phyloP scores from a whole-genome alignment of 37 sponge, comb jelly and placozoan species.

The Aplysina aerophoba region DNA sequence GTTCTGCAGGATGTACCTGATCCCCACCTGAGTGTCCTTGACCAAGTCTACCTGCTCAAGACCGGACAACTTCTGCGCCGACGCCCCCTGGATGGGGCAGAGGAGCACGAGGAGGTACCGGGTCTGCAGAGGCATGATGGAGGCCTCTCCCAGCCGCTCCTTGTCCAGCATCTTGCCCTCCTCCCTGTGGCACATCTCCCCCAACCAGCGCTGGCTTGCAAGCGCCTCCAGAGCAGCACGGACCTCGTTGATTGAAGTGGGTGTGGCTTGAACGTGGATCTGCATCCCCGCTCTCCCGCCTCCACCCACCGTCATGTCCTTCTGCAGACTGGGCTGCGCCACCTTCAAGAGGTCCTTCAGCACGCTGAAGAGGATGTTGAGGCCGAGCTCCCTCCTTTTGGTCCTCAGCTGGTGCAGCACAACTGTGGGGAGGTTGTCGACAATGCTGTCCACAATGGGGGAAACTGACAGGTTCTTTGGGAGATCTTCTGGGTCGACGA shows the following conservation, averaged over 20 bases:
- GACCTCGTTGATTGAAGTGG: slow-evolving; percentile 30
- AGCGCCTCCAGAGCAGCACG: slow-evolving; percentile 51
- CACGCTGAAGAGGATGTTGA: slow-evolving; percentile 46
- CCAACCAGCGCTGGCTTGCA: slow-evolving; percentile 81
- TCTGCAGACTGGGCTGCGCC: slow-evolving; percentile 31
- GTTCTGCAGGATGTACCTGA: slow-evolving; percentile 57
- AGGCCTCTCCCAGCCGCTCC: slow-evolving; percentile 71
- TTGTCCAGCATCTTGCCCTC: slow-evolving; percentile 57
- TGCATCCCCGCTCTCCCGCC: slow-evolving; percentile 57
- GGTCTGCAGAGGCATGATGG: slow-evolving; percentile 53
- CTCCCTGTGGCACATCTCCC: slow-evolving; percentile 73
- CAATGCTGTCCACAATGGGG: not conserved
- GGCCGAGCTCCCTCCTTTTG: slow-evolving; percentile 52
- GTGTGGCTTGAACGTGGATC: slow-evolving; percentile 47
- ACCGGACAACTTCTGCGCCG: not conserved
- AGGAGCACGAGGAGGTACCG: slow-evolving; percentile 67
- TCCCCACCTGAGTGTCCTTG: slow-evolving; percentile 22
- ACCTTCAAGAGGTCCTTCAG: slow-evolving; percentile 73
- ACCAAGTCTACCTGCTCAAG: slow-evolving; percentile 14
- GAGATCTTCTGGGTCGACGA: slow-evolving; percentile 16
- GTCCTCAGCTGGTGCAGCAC: slow-evolving; percentile 61
- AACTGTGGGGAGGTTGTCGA: slow-evolving; percentile 51
- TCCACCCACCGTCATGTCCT: slow-evolving; percentile 41
- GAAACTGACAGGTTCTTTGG: slow-evolving; percentile 10
- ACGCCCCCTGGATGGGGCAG: slow-evolving; percentile 30